These are phyloP conservation scores for Dermochelys coriacea DNA, from an alignment of 2,797 vertebrate species.

Conservation along the genomic window DNA sequence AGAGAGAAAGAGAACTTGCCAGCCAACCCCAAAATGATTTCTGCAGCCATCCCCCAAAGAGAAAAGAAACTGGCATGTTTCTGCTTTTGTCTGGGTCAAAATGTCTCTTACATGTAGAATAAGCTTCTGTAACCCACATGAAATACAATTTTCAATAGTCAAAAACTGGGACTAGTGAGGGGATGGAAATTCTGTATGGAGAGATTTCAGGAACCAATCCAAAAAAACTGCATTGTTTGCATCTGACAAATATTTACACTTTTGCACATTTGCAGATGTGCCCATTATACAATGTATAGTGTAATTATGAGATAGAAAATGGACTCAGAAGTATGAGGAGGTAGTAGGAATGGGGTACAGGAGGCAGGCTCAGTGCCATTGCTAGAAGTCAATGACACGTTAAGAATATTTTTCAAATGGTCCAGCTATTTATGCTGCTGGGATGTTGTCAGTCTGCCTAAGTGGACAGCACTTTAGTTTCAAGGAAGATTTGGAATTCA, in stretches of 20 bases:
- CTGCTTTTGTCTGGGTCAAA: neutral
- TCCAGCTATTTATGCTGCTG: neutral
- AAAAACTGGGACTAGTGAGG: neutral
- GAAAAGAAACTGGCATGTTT: neutral
- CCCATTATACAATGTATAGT: neutral
- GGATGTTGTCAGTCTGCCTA: neutral
- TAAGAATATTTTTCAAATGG: slow-evolving; percentile 20
- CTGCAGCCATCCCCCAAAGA: no score
- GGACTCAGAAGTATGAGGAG: neutral
- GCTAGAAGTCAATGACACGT: slow-evolving; percentile 22
- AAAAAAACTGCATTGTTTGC: neutral
- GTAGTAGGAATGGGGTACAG: neutral
- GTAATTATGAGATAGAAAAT: slow-evolving; percentile 35
- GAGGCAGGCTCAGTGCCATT: neutral
- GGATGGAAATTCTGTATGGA: neutral
- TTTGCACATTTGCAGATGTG: neutral
- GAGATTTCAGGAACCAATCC: slow-evolving; percentile 3
- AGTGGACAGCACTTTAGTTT: slow-evolving; percentile 21
- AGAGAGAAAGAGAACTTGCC: neutral
- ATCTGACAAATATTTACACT: slow-evolving; percentile 11
- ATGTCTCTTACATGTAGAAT: neutral
- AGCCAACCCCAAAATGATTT: neutral
- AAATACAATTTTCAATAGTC: slow-evolving; percentile 11
- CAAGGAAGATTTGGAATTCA: slow-evolving; percentile 28
- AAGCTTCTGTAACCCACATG: neutral